phyloP scores from a whole-genome alignment of 2,113 vertebrate species.

The Lagopus leucura region DNA sequence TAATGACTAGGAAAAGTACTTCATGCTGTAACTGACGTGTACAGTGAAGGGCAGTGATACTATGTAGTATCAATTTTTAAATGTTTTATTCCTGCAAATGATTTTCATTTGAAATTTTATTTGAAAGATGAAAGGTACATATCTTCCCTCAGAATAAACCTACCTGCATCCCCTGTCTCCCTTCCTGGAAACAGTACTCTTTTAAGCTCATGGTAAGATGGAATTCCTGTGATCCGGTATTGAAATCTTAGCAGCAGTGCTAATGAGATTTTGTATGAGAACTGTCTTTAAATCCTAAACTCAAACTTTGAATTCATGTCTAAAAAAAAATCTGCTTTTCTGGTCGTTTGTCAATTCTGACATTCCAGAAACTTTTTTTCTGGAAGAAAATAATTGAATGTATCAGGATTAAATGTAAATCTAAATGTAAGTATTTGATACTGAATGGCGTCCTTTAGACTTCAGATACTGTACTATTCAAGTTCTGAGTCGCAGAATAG shows the following conservation, averaged over 20 bases:
- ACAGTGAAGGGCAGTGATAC: not conserved
- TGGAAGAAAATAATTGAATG: not conserved
- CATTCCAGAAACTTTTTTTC: not conserved
- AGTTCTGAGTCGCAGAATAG: not conserved
- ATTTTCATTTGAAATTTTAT: not conserved
- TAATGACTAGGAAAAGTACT: conserved; percentile 12
- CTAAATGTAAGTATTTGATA: not conserved
- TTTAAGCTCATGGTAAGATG: not conserved
- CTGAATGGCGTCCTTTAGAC: not conserved
- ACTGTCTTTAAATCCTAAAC: not conserved
- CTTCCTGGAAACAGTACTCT: not conserved
- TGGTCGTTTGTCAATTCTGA: not conserved
- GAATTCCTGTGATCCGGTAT: not conserved
- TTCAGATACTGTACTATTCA: not conserved
- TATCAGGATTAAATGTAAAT: not conserved
- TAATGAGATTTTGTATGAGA: not conserved
- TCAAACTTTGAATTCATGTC: not conserved
- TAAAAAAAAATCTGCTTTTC: not conserved
- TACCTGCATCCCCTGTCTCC: not conserved
- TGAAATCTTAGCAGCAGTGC: not conserved
- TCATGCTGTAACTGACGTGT: fast-evolving
- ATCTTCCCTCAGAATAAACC: not conserved
- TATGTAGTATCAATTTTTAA: not conserved
- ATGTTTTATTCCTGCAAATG: fast-evolving
- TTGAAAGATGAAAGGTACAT: not conserved